Evolutionary conservation across 2,113 vertebrate genomes (phyloP), one percentile per base, ranked within the genome.

Genomic region (Plectropomus leopardus): DNA sequence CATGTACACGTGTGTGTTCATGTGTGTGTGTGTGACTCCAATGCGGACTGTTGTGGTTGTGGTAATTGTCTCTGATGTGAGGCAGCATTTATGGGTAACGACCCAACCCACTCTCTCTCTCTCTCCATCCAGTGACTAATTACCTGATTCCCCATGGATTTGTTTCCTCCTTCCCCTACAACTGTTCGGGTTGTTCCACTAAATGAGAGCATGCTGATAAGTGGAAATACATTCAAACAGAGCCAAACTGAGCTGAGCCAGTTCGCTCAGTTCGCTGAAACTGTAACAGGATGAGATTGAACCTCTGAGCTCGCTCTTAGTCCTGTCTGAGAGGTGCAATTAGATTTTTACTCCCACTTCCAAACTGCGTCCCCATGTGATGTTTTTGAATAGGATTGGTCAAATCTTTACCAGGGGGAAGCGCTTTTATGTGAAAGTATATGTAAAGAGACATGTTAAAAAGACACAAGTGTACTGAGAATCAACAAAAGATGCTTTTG

Each of bases 141-240:
- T 93, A 93, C 88, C 91, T 90, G 88, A 85, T 78, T 90, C 91
- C 92, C 91, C 55, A 72, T 78, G 88, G 92, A 89, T 91, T 84
- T 88, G 90, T 91, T 88, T 87, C 84, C 91, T 90, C 83, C 88
- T 92, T 91, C 88, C 84, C 84, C 86, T 85, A 87, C 86, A 88
- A 91, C 83, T 88, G 89, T 85, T 90, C 53, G n/a, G 86, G 87
- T 89, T 91, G 88, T 92, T 91, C 78, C 70, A 54, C 84, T 90
- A 86, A 92, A 90, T 86, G 88, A 87, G 89, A 91, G 82, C 84
- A 53, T 21, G 82, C 84, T 72, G 89, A 92, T 90, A 84, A 92
- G 81, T 78, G 72, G 54, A 70, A 72, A 82, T 73, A 74, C 83
- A 51, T 89, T 80, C 72, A 75, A 76, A 86, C 63, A 4, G 61